These are phyloP conservation scores for Papilio gigon DNA, from an alignment of 2,888 invertebrate genomes.

Conservation along the genomic window DNA sequence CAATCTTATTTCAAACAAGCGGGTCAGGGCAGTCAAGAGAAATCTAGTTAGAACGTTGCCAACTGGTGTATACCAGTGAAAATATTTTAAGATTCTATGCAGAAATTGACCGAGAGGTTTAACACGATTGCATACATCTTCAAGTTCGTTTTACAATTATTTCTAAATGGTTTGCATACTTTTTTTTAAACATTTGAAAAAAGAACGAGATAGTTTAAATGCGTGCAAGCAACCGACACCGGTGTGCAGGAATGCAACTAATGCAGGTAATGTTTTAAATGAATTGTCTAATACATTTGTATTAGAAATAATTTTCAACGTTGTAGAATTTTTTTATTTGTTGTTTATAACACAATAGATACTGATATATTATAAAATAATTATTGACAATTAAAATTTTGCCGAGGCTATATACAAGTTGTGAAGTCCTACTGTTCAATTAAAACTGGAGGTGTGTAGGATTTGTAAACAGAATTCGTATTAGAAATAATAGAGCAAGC, in stretches of 20 bases:
- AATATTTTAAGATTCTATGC: constrained; percentile 39
- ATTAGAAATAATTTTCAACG: neutral
- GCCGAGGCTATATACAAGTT: no score
- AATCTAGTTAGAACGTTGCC: constrained; percentile 46
- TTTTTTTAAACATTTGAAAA: constrained; percentile 15
- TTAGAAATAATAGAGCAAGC: no score
- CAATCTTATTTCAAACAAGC: constrained; percentile 43
- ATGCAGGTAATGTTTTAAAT: neutral
- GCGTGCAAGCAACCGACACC: neutral
- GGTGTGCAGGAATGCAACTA: constrained; percentile 10
- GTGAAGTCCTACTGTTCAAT: no score
- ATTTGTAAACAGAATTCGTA: no score
- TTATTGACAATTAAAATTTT: no score
- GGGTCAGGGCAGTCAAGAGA: constrained; percentile 51
- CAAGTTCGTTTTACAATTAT: constrained; percentile 31
- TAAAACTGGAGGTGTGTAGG: no score
- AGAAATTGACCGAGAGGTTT: constrained; percentile 26
- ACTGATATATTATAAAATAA: neutral
- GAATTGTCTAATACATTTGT: constrained; percentile 9
- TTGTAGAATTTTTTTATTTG: neutral
- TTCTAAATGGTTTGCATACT: constrained; percentile 27
- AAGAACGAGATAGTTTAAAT: constrained; percentile 14
- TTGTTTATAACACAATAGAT: neutral
- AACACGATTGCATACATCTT: constrained; percentile 32
- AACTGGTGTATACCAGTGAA: constrained; percentile 25